These are phyloP conservation scores for Oreochromis spilurus DNA, from an alignment of 2,113 vertebrate genomes.

Conservation along the genomic window DNA sequence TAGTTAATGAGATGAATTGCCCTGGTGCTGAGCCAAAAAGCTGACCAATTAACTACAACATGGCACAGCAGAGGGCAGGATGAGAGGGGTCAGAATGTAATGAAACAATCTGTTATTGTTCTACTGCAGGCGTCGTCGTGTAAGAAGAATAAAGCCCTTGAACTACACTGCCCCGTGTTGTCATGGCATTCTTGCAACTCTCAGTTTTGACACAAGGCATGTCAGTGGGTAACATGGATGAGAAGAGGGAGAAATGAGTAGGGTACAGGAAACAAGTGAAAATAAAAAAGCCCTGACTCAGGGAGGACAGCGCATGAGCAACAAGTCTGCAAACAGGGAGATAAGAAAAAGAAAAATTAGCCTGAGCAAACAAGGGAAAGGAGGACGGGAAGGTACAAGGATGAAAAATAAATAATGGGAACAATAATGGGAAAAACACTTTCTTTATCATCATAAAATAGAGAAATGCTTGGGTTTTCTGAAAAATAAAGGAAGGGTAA, in stretches of 20 bases:
- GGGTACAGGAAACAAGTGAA: background rate
- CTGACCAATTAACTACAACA: background rate
- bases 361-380: background rate
- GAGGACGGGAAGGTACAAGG: background rate
- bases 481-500: background rate
- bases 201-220: background rate
- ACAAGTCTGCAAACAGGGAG: conserved; percentile 10
- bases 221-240: background rate
- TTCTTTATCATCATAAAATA: background rate
- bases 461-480: background rate
- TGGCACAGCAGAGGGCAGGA: background rate
- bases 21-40: conserved; percentile 8
- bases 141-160: background rate
- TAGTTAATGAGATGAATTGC: conserved; percentile 19
- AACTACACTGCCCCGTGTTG: background rate
- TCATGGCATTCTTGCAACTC: conserved; percentile 1
- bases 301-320: background rate
- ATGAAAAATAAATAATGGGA: background rate
- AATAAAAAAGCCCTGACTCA: background rate
- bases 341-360: background rate
- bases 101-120: background rate
- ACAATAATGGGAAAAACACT: background rate
- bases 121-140: background rate
- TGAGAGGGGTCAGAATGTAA: background rate
- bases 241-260: background rate